Evolutionary conservation across 2,797 vertebrate species (phyloP), one percentile per base, ranked within the genome.

Genomic region (Pangasius sanitwongsei): DNA sequence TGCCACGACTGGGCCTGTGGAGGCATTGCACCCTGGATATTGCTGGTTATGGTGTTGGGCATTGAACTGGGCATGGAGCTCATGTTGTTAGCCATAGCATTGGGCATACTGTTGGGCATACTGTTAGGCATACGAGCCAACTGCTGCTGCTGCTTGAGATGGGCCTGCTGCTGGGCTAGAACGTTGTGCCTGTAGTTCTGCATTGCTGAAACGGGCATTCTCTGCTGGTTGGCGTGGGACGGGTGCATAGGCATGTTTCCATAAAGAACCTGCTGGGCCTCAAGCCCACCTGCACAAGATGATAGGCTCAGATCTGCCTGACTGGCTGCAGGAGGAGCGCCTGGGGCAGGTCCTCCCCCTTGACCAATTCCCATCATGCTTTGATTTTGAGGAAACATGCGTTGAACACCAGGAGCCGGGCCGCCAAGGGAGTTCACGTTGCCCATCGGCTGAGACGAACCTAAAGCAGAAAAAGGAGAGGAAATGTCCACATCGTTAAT

Each of bases 351-450:
- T 28, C 97, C 97, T 0, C 96, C 92, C 0, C 91, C 91, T 81
- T 97, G 97, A 1, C 95, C 97, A 94, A 99, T 96, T 63, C 96
- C 96, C 94, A 99, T 97, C 95, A 99, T 97, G 91, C 93, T 94
- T 92, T 97, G 97, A n/a, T 95, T 94, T 94, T 97, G 98, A 88
- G 98, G 89, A 93, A 99, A 99, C 95, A 98, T 97, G 13, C 97
- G 97, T 57, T 98, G 98, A 50, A 96, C 94, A 1, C 93, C 95
- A 0, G 97, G 95, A 92, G 92, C 94, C n/a, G 97, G 94, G 12
- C 97, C 96, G 88, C 96, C 97, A 92, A 99, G 95, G 87, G 94
- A 95, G 91, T 94, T 96, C 72, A 99, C 96, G 0, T 93, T 95
- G 0, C 95, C 94, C 95, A 99, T 96, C 82, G 96, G 90, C 93